Base-by-base conservation (phyloP, 2,888 invertebrate genomes). In the Asteroscopus sphinx region DNA sequence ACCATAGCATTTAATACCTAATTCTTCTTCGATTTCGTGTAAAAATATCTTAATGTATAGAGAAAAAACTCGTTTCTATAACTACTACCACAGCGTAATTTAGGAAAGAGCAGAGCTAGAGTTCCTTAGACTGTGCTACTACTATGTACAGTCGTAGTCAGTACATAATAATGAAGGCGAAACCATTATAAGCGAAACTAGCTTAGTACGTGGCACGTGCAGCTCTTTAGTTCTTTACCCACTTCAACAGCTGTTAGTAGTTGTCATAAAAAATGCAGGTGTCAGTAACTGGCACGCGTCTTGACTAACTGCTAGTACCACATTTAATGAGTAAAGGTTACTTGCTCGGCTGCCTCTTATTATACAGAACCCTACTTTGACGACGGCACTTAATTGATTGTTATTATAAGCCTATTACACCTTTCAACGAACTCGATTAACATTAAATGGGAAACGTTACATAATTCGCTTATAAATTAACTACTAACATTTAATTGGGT, bases 251-350 rank as follows among this genome's bases (percentile, higher is more conserved):
- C 64, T 70, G 68, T 67, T 51, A n/a, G 16, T 48, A n/a, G n/a
- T n/a, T n/a, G n/a, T 40, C 15, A 60, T 71, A 82, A 79, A 80
- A 82, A 76, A 52, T 45, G 63, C 83, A 83, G 80, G 76, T 83
- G 82, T 57, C 16, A 28, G 47, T 52, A 52, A 48, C 60, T 48
- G 59, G 75, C 76, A 76, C 79, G 76, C 60, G 70, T 65, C 71
- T 69, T 59, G 46, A 62, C 61, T 61, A 72, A 68, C 77, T 39
- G 62, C 53, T 64, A 59, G 17, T 53, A 41, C 61, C 79, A 79
- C 81, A 76, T 81, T 81, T 82, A 59, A 68, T 42, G 60, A 60
- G 33, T 54, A 77, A 85, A 85, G 81, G 86, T 83, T 76, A 83
- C 77, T 83, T 71, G 85, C 60, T 53, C 32, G 59, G 68, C 77